A percentile compares a stretch with the other conserved stretches of the same genome.
These are phyloP conservation scores for Labeo calbasu DNA, from an alignment of 2,797 vertebrate genomes.

Conservation along the genomic window DNA sequence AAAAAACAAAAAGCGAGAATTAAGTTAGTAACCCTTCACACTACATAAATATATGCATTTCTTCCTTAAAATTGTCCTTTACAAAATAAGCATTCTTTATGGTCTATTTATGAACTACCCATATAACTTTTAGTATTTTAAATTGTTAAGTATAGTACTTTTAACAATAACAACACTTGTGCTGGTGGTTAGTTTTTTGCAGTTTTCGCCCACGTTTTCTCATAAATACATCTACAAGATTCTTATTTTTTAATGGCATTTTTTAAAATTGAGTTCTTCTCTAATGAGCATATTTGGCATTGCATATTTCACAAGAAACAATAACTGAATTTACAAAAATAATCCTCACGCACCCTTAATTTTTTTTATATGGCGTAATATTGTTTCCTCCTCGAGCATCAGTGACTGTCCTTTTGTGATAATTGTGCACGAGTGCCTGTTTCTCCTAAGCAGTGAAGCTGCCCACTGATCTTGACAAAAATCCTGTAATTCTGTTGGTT, in stretches of 20 bases:
- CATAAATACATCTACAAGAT: not conserved
- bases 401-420: constrained; percentile 10
- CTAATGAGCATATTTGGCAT: not conserved
- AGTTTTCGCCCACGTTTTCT: not conserved
- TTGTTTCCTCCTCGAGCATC: not conserved
- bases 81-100: too few relatives aligned
- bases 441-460: not conserved
- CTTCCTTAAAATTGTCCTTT: too few relatives aligned
- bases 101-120: too few relatives aligned
- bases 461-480: constrained; percentile 7
- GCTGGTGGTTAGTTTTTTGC: not conserved
- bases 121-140: too few relatives aligned
- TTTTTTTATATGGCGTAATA: not conserved
- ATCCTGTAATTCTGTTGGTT: not conserved
- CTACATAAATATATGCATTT: too few relatives aligned
- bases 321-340: not conserved
- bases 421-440: not conserved
- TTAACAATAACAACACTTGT: not conserved
- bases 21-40: too few relatives aligned
- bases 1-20: too few relatives aligned
- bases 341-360: too few relatives aligned
- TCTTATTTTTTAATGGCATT: not conserved
- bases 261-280: not conserved
- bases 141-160: too few relatives aligned
- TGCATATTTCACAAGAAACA: not conserved